These are phyloP conservation scores for Threskiornis aethiopicus DNA, from an alignment of 2,797 vertebrate genomes.

Conservation along the genomic window DNA sequence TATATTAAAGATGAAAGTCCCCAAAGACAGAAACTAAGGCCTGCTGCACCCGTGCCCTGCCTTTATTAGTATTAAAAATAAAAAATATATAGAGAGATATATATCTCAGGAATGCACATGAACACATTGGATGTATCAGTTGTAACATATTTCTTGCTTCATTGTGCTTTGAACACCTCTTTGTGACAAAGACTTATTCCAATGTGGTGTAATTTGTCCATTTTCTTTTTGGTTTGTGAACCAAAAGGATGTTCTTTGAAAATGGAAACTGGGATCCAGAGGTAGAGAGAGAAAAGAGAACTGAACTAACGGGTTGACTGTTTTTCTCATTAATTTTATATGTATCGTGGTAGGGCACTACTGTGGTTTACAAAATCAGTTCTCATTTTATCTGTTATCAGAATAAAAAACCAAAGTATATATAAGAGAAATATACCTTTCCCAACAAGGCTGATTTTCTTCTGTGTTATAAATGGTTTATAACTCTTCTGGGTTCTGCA, in stretches of 20 bases:
- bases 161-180: not conserved
- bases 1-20: conserved; percentile 78
- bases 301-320: not conserved
- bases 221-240: not conserved
- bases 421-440: not conserved
- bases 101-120: not conserved
- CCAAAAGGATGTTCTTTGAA: not conserved
- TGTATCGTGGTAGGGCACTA: not conserved
- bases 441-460: not conserved
- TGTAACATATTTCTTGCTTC: conserved; percentile 16
- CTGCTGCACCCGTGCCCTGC: conserved; percentile 61
- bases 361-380: not conserved
- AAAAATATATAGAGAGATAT: not conserved
- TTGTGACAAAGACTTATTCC: not conserved
- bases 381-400: not conserved
- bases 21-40: conserved; percentile 70
- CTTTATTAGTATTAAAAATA: conserved; percentile 68
- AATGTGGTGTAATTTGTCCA: not conserved
- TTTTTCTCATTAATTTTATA: not conserved
- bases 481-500: not conserved
- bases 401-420: not conserved
- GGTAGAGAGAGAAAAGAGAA: not conserved
- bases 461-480: not conserved
- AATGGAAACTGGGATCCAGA: not conserved
- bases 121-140: not conserved